Percentiles rank a stretch among this genome's conserved stretches.
These are phyloP conservation scores for Hemiprocne comata DNA, from an alignment of 2,113 vertebrate species.

Conservation along the genomic window DNA sequence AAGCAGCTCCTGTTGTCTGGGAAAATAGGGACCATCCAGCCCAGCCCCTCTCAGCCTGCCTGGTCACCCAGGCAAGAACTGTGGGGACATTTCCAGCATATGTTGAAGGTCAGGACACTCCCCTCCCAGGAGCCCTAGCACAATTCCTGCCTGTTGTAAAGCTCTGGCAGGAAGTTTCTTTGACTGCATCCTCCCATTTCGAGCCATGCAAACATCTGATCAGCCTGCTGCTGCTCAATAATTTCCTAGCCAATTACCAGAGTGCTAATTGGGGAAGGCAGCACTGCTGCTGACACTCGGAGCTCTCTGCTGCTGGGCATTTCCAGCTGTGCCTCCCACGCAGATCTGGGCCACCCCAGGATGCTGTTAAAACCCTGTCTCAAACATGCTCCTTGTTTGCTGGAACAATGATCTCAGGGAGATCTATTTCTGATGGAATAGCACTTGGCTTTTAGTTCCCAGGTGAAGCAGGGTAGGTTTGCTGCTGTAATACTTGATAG, in stretches of 20 bases:
- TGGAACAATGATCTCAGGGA: too few species aligned
- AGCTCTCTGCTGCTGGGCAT: too few species aligned
- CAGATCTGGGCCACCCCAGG: too few species aligned
- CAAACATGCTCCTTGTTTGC: too few species aligned
- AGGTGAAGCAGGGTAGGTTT: too few species aligned
- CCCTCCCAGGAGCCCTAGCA: not conserved
- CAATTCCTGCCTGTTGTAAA: not conserved
- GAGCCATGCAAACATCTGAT: not conserved
- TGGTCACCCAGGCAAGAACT: not conserved
- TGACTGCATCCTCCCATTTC: not conserved
- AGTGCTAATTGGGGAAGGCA: not conserved
- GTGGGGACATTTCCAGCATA: fast-evolving
- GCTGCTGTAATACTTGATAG: too few species aligned
- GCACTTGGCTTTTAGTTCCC: too few species aligned
- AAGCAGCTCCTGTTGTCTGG: not conserved
- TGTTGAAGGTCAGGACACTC: not conserved
- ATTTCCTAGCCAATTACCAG: not conserved
- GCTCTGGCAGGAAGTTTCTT: not conserved
- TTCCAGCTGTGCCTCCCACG: too few species aligned
- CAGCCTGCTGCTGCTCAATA: too few species aligned
- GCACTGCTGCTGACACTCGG: too few species aligned
- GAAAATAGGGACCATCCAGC: fast-evolving
- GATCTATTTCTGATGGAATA: too few species aligned
- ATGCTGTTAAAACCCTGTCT: too few species aligned
- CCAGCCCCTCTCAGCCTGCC: not conserved